phyloP scores from a whole-genome alignment of 1,140 invertebrate species.

The Drosophila subpulchrella region DNA sequence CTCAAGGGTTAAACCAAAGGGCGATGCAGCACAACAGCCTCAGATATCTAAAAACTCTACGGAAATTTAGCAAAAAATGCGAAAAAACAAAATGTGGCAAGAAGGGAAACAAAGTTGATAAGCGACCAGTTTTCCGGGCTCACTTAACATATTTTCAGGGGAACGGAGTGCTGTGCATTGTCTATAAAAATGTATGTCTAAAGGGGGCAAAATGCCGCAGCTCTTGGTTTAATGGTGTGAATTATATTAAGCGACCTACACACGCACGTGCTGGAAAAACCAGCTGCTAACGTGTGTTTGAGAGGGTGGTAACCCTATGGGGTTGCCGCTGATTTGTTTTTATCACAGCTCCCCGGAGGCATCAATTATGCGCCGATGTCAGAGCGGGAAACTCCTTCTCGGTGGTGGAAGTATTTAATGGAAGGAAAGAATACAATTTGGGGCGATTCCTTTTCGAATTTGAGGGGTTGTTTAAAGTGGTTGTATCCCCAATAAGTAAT shows the following conservation, averaged over 20 bases:
- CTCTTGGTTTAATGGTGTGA: slow-evolving; percentile 81
- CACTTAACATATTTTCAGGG: slow-evolving; percentile 75
- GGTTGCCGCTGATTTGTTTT: slow-evolving; percentile 76
- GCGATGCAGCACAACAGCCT: slow-evolving; percentile 7
- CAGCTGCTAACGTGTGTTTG: slow-evolving; percentile 26
- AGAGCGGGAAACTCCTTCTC: slow-evolving; percentile 34
- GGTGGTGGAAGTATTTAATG: slow-evolving; percentile 48
- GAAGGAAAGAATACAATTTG: slow-evolving; percentile 37
- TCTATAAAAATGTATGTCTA: slow-evolving; percentile 80
- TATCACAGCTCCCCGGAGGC: slow-evolving; percentile 80
- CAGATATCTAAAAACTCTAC: slow-evolving; percentile 39
- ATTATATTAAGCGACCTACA: slow-evolving; percentile 74
- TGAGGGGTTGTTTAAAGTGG: slow-evolving; percentile 34
- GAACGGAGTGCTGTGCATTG: slow-evolving; percentile 36
- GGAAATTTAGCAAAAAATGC: slow-evolving; percentile 50
- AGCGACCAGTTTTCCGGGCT: slow-evolving; percentile 44
- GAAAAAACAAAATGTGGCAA: slow-evolving; percentile 19
- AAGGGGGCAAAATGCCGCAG: slow-evolving; percentile 71
- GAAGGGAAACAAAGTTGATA: slow-evolving; percentile 68
- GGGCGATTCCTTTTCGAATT: background rate
- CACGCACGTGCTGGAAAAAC: slow-evolving; percentile 25
- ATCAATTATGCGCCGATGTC: slow-evolving; percentile 73
- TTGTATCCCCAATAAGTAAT: background rate
- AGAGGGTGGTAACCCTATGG: slow-evolving; percentile 22
- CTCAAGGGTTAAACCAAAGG: slow-evolving; percentile 50